Conservation (phyloP, 2,888 invertebrate species). For the Rhopalosiphum nymphaeae region DNA sequence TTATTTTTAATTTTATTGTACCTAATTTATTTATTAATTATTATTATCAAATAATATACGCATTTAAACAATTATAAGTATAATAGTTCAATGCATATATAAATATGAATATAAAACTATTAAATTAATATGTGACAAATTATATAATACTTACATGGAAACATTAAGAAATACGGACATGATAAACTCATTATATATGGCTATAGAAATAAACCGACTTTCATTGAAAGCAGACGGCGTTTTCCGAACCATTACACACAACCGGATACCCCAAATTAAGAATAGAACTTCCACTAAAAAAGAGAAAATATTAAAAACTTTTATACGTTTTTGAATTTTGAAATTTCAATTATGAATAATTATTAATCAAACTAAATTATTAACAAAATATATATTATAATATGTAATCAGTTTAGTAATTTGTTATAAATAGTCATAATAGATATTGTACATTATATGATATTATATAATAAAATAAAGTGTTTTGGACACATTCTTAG, state of each 20-base stretch:
- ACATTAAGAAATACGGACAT: conserved; percentile 95
- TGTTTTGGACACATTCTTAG: neutral
- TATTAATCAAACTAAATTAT: neutral
- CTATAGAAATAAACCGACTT: conserved; percentile 96
- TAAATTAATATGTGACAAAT: neutral
- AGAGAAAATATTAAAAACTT: conserved; percentile 47
- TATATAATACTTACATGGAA: conserved; percentile 84
- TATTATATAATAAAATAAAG: neutral
- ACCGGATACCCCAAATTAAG: conserved; percentile 93
- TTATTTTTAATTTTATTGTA: neutral
- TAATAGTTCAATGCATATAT: neutral
- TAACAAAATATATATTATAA: neutral
- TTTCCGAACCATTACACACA: conserved; percentile 95
- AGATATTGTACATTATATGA: neutral
- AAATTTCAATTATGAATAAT: neutral
- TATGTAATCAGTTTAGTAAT: neutral
- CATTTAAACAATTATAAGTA: neutral
- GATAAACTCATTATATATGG: conserved; percentile 97
- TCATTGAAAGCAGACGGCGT: conserved; percentile 98
- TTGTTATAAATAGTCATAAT: neutral
- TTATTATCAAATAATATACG: neutral
- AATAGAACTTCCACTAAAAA: conserved; percentile 91
- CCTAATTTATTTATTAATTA: neutral
- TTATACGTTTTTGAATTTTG: neutral
- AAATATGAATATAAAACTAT: neutral